phyloP scores from a whole-genome alignment of 2,797 vertebrate genomes.

The Coendou prehensilis region DNA sequence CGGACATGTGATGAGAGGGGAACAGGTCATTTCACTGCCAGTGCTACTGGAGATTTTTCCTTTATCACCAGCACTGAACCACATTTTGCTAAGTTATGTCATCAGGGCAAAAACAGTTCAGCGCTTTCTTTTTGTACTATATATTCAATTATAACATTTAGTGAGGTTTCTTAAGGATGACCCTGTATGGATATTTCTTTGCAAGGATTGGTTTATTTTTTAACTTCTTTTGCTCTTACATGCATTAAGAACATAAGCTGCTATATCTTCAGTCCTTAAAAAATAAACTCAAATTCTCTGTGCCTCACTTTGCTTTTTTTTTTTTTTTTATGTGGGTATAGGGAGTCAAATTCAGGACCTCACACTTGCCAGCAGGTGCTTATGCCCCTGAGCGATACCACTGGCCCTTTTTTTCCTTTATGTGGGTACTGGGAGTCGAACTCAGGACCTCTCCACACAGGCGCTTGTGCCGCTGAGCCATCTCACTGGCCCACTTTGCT shows the following conservation, averaged over 20 bases:
- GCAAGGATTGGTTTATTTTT: background rate
- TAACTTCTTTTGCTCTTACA: constrained; percentile 7
- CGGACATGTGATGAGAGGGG: background rate
- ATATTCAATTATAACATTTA: background rate
- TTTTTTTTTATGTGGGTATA: too few species aligned
- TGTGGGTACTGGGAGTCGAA: too few species aligned
- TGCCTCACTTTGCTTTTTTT: background rate
- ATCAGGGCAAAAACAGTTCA: background rate
- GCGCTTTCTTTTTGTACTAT: background rate
- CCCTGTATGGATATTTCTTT: background rate
- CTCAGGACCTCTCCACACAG: too few species aligned
- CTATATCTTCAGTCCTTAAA: background rate
- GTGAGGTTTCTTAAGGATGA: background rate
- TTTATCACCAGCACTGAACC: background rate
- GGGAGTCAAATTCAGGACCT: too few species aligned
- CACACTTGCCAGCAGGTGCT: too few species aligned
- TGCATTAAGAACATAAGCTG: background rate
- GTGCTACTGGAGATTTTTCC: background rate
- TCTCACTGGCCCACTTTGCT: background rate
- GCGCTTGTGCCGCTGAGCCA: too few species aligned
- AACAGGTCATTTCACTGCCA: background rate
- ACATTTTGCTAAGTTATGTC: background rate
- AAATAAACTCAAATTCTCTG: background rate
- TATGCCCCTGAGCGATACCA: too few species aligned
- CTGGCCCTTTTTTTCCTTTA: too few species aligned